Evolutionary conservation across 2,797 vertebrate species (phyloP), one percentile per base, ranked within the genome.

Genomic region (Poeciliopsis paucimaculata): DNA sequence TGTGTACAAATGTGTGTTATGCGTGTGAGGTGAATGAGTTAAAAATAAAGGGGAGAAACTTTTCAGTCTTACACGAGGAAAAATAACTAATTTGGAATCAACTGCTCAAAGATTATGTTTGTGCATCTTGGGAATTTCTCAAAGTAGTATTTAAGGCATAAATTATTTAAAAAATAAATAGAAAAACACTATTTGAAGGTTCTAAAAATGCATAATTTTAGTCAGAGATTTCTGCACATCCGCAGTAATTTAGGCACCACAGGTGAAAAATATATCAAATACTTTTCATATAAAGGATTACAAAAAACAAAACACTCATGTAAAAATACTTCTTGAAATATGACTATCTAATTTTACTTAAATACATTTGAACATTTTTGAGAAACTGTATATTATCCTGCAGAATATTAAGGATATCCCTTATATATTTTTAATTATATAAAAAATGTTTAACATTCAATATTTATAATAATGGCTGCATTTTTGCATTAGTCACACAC

Each of bases 1-100:
- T 31, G 68, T 43, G 66, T 80, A 20, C 43, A 45, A 55, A 53
- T 12, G 4, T 81, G 57, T 77, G 18, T 78, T 76, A 82, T 75
- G 75, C 64, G 36, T 76, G 71, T 72, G 72, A 78, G 34, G 66
- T 36, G 41, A 73, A 31, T 64, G 49, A 73, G 39, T 74, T 71
- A 18, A 2, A 78, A 34, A 9, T 18, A 66, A 77, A 39, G 1
- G 77, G 28, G 18, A 75, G 57, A 74, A 76, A 51, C 7, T 2
- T 60, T 62, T 39, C 9, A 39, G 20, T 73, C 28, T 34, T 66
- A 3, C 60, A 62, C 36, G 23, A 34, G 72, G 16, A 79, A 72
- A 9, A 79, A 1, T 13, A 72, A 9, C 26, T 28, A 8, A 31
- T 13, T 62, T 34, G 12, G 62, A 71, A 72, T 77, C 45, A 12